Evolutionary conservation across 1,140 invertebrate species (phyloP), one percentile per base, ranked within the genome.

Genomic region (Bombus terrestris): DNA sequence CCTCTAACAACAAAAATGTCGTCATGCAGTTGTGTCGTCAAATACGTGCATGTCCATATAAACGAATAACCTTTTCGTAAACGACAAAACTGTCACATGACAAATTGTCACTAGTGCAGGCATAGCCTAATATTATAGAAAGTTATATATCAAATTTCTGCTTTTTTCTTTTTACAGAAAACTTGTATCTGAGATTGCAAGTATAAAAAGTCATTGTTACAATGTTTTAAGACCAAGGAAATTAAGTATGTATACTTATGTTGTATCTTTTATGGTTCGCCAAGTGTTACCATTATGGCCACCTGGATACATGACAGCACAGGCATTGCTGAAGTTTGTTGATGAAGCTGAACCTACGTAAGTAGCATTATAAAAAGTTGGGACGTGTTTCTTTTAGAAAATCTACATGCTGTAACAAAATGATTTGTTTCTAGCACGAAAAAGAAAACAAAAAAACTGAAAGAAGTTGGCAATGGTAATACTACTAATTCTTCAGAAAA

Each of bases 241-340:
- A 84, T 95, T 96, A 91, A 95, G 94, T 53, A 93, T 96, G 53
- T 96, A 96, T 83, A 95, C 96, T 53, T 96, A 96, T 88, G 92
- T 97, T 39, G 93, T 92, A 32, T 88, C 93, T 1, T 97, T 96
- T 84, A 92, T 97, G 43, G 94, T 96, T 59, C 89, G 92, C 25
- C 95, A 96, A 93, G 94, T 97, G 28, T 94, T 95, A 86, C 93
- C 94, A 64, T 86, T 97, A 25, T 97, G 96, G 96, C 96, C 96
- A 8, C 91, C 94, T 77, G 96, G 96, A 10, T 97, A 96, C 95
- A 96, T 97, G 95, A 94, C 87, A 66, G 82, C 92, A 41, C 73
- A 89, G 41, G 91, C 91, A 9, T 90, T 95, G 39, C 47, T 93
- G 43, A 93, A 94, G 78, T 94, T 93, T 86, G 86, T 92, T 39